Evolutionary conservation across 2,888 invertebrate genomes (phyloP), one percentile per base, ranked within the genome.

Genomic region (Rhamnusium bicolor): DNA sequence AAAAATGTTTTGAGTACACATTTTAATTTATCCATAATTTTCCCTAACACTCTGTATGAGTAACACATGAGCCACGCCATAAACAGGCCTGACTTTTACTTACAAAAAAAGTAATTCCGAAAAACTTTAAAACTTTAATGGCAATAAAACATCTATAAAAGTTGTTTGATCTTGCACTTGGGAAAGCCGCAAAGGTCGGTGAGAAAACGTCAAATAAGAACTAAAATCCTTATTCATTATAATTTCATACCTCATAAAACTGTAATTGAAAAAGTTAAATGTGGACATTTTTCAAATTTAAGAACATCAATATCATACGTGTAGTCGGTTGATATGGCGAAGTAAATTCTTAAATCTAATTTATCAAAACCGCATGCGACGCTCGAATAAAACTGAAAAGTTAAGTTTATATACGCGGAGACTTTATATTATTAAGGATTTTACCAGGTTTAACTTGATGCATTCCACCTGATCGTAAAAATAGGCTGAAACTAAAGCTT

Each of bases 241-340:
- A 75, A 77, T 77, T 77, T 75, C 73, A 77, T 75, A 77, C 77
- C 67, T 65, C 77, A 77, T 77, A 74, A 77, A 77, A 65, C 66
- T 69, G 65, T 77, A 75, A 77, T 77, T 74, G 77, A 67, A 77
- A 77, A 77, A 77, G 77, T 77, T 75, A 46, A 62, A 67, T 21
- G 65, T 27, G 65, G 65, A 16, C 53, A 65, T 73, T 67, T 62
- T 60, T 72, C 51, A 68, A 46, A 69, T 58, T 66, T 32, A 2
- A 56, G 54, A 51, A 70, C 66, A 24, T 16, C 53, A 49, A 51
- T 51, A 27, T 63, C 63, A 51, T 70, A 69, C 68, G 65, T 49
- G 65, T 54, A 14, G 29, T 58, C 58, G 19, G 40, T 32, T 40
- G 51, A 51, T 32, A 60, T 51, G 51, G 19, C 24, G 32, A 14